phyloP scores from a whole-genome alignment of 2,888 invertebrate genomes.

The Blera fallax region DNA sequence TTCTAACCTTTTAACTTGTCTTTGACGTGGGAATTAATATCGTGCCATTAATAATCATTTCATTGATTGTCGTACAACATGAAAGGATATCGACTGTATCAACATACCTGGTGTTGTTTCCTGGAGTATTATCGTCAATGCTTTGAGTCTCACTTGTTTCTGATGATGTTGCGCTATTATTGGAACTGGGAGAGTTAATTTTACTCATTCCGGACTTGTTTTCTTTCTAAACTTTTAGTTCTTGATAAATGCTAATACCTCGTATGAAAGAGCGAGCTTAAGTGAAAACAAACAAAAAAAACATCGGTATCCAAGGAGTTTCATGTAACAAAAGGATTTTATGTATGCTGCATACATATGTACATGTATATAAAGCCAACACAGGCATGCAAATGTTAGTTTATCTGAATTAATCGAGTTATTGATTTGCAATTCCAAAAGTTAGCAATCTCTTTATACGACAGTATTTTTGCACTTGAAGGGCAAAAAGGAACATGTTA shows the following conservation, averaged over 20 bases:
- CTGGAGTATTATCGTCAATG: constrained; percentile 76
- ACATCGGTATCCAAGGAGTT: constrained; percentile 52
- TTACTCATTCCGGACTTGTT: constrained; percentile 57
- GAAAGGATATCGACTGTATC: constrained; percentile 20
- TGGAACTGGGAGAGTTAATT: constrained; percentile 72
- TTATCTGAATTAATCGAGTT: constrained; percentile 20
- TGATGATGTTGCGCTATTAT: constrained; percentile 79
- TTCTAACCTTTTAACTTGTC: background rate
- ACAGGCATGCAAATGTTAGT: background rate
- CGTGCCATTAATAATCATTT: constrained; percentile 33
- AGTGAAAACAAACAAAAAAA: constrained; percentile 29
- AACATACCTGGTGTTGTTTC: constrained; percentile 49
- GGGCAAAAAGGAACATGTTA: background rate
- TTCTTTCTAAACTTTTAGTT: background rate
- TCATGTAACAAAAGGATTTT: background rate
- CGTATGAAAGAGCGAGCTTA: background rate
- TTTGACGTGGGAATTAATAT: constrained; percentile 50
- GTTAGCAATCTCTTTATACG: background rate
- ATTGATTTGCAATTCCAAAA: constrained; percentile 23
- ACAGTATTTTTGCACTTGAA: background rate
- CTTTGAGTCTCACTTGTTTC: constrained; percentile 80
- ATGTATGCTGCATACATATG: too few species aligned
- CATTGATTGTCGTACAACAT: constrained; percentile 47
- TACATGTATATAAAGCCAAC: background rate
- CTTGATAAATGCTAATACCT: background rate